A percentile compares a stretch with the other conserved stretches of the same genome.
These are phyloP conservation scores for zebrafish (Danio rerio) DNA, from an alignment of 2,113 vertebrate species.

Conservation along the genomic window DNA sequence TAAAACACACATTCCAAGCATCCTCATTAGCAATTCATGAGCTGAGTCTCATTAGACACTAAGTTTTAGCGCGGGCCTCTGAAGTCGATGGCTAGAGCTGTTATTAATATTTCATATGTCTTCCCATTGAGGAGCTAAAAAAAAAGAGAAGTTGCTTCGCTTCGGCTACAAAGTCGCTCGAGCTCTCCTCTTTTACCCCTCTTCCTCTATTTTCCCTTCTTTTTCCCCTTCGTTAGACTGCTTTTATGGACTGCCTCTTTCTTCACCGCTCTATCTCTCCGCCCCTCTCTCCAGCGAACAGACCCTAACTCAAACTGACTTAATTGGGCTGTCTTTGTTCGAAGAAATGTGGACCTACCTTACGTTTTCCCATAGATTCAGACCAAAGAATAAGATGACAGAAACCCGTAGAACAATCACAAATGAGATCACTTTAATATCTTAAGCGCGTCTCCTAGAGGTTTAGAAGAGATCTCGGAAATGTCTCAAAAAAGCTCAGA, in stretches of 20 bases:
- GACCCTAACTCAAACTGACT: constrained; percentile 81
- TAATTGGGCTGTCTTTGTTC: constrained; percentile 83
- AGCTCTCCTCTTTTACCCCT: constrained; percentile 56
- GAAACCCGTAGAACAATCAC: neutral
- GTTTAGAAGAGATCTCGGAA: constrained; percentile 33
- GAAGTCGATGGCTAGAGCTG: constrained; percentile 79
- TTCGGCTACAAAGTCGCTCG: constrained; percentile 76
- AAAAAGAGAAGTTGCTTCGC: constrained; percentile 69
- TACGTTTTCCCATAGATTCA: constrained; percentile 61
- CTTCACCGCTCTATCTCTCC: constrained; percentile 54
- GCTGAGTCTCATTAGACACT: constrained; percentile 79
- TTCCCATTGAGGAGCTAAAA: constrained; percentile 75
- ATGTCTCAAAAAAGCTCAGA: neutral
- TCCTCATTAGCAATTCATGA: constrained; percentile 81
- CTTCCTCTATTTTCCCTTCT: constrained; percentile 29
- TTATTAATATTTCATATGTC: constrained; percentile 82
- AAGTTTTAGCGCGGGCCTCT: constrained; percentile 79
- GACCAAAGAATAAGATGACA: constrained; percentile 24
- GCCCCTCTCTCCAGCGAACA: constrained; percentile 64
- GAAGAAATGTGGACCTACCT: constrained; percentile 76
- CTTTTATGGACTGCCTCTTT: constrained; percentile 57
- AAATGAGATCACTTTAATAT: constrained; percentile 17
- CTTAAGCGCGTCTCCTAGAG: constrained; percentile 19
- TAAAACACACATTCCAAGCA: constrained; percentile 76
- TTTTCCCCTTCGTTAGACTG: constrained; percentile 61